Evolutionary conservation across 2,797 vertebrate genomes (phyloP).

Genomic region (Chiloscyllium punctatum): DNA sequence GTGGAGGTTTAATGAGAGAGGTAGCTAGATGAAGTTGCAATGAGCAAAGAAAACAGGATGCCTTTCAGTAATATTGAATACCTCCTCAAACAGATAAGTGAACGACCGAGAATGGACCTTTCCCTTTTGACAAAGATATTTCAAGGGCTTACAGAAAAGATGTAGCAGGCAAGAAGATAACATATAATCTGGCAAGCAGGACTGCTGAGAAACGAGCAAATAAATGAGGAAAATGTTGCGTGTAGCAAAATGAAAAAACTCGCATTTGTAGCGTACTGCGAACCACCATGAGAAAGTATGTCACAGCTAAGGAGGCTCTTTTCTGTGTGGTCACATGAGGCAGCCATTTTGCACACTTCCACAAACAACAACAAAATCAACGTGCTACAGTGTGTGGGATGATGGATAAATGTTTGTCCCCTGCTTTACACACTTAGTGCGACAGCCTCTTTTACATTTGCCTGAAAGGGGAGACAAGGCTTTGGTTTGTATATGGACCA

Average conservation of each 20-base stretch:
- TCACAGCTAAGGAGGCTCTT: neutral
- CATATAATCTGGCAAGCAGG: neutral
- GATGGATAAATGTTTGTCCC: neutral
- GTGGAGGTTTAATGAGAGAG: neutral
- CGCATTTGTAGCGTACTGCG: neutral
- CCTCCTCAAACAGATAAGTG: no score
- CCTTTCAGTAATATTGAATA: neutral
- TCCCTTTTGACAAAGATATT: neutral
- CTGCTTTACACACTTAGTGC: neutral
- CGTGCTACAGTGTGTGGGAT: neutral
- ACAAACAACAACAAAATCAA: neutral
- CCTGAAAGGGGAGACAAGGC: neutral
- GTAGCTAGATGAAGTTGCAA: neutral
- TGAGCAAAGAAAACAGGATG: neutral
- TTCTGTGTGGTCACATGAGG: neutral
- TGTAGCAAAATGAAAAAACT: neutral
- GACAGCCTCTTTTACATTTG: neutral
- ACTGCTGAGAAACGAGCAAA: neutral
- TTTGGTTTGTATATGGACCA: neutral
- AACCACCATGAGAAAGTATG: neutral
- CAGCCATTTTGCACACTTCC: neutral
- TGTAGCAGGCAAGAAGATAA: neutral
- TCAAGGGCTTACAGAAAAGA: neutral
- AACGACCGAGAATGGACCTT: neutral
- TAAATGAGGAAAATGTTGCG: neutral